A percentile compares a stretch with the other conserved stretches of the same genome.
phyloP scores from a whole-genome alignment of 2,113 vertebrate species.

The Apeltes quadracus region DNA sequence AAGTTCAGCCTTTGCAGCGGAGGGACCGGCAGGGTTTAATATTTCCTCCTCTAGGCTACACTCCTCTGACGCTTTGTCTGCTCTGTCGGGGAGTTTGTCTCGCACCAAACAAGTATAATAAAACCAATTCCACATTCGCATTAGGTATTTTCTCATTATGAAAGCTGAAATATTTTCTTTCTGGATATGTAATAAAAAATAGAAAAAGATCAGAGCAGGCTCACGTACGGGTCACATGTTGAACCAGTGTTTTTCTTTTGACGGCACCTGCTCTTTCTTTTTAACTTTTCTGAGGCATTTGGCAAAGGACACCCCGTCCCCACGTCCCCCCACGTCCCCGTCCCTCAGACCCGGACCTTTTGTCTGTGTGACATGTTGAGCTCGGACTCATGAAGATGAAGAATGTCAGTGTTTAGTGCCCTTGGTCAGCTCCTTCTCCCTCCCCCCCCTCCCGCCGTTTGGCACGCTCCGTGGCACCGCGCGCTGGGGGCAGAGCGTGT shows the following conservation, averaged over 20 bases:
- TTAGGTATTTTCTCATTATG: slow-evolving; percentile 50
- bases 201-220: slow-evolving; percentile 22
- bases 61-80: slow-evolving; percentile 52
- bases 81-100: slow-evolving; percentile 51
- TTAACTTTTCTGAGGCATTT: slow-evolving; percentile 16
- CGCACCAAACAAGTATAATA: slow-evolving; percentile 52
- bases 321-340: not conserved
- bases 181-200: not conserved
- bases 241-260: slow-evolving; percentile 6
- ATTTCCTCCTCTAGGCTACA: slow-evolving; percentile 50
- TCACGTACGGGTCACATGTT: slow-evolving; percentile 20
- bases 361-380: slow-evolving; percentile 17
- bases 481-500: slow-evolving; percentile 58
- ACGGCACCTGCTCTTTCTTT: too few species aligned
- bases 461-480: slow-evolving; percentile 51
- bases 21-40: slow-evolving; percentile 41
- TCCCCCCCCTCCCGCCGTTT: slow-evolving; percentile 35
- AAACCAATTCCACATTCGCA: slow-evolving; percentile 51
- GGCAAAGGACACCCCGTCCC: slow-evolving; percentile 28
- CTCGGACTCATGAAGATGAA: slow-evolving; percentile 14
- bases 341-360: not conserved
- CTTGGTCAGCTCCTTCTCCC: slow-evolving; percentile 35
- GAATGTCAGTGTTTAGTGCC: slow-evolving; percentile 22
- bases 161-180: not conserved
- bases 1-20: slow-evolving; percentile 60